Evolutionary conservation across 2,888 invertebrate genomes (phyloP).

Genomic region (Yponomeuta sedellus): DNA sequence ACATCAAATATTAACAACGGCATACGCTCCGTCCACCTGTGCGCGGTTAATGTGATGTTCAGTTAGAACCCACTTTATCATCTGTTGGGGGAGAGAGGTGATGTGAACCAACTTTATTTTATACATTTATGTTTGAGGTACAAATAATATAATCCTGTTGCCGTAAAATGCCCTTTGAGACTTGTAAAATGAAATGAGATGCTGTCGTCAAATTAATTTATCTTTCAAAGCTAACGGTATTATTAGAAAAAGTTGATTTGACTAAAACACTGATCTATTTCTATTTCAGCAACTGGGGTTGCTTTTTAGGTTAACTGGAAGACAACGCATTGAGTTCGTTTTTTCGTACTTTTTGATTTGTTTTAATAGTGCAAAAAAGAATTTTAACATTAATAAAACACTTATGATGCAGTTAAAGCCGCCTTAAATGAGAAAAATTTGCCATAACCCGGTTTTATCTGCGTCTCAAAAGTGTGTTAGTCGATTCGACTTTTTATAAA

Average conservation of each 20-base stretch:
- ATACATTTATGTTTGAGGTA: background rate
- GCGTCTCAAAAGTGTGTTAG: no score
- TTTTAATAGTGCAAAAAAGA: no score
- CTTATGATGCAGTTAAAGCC: no score
- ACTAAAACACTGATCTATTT: no score
- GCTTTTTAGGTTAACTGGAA: no score
- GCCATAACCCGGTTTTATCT: no score
- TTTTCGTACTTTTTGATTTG: no score
- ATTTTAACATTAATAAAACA: no score
- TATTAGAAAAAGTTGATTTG: background rate
- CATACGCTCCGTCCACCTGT: constrained; percentile 57
- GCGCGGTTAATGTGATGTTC: constrained; percentile 26
- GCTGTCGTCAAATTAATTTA: background rate
- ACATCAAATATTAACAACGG: constrained; percentile 63
- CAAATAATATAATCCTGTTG: background rate
- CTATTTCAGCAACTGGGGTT: no score
- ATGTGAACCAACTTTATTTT: constrained; percentile 11
- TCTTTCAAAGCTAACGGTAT: background rate
- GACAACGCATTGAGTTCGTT: no score
- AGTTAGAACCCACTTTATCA: constrained; percentile 15
- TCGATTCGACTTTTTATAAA: no score
- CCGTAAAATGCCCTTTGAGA: background rate
- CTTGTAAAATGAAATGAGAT: background rate
- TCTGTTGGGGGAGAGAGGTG: constrained; percentile 6
- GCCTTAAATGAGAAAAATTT: no score